Percentiles rank a stretch among this genome's conserved stretches.
These are phyloP conservation scores for Cotesia typhae DNA, from an alignment of 1,140 invertebrate species.

Conservation along the genomic window DNA sequence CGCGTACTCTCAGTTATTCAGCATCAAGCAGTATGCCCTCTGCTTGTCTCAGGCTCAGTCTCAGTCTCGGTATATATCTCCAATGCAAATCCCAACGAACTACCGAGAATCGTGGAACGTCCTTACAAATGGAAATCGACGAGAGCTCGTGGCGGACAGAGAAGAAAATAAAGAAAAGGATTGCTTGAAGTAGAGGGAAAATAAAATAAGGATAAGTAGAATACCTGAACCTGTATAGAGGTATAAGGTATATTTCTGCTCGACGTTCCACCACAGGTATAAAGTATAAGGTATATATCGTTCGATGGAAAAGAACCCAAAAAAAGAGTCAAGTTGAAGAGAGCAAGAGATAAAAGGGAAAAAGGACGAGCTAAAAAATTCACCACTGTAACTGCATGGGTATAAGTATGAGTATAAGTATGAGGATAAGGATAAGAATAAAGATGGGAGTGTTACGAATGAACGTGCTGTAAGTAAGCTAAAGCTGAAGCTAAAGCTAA, in stretches of 20 bases:
- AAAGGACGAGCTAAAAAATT: conserved; percentile 8
- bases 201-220: conserved; percentile 18
- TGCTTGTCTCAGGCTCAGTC: background rate
- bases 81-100: conserved; percentile 42
- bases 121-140: conserved; percentile 43
- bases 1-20: conserved; percentile 6
- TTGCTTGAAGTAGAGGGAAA: conserved; percentile 3
- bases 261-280: no score
- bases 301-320: background rate
- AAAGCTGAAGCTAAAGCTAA: background rate
- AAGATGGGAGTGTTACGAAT: no score
- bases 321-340: background rate
- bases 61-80: conserved; percentile 24
- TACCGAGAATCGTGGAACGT: conserved; percentile 44
- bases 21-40: conserved; percentile 8
- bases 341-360: background rate
- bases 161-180: conserved; percentile 22
- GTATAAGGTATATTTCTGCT: background rate
- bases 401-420: no score
- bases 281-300: no score
- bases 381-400: background rate
- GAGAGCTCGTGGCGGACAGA: conserved; percentile 22
- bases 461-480: conserved; percentile 10
- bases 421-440: no score
- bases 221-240: background rate